Conservation (phyloP, 2,888 invertebrate species). For the Parnassius mnemosyne region DNA sequence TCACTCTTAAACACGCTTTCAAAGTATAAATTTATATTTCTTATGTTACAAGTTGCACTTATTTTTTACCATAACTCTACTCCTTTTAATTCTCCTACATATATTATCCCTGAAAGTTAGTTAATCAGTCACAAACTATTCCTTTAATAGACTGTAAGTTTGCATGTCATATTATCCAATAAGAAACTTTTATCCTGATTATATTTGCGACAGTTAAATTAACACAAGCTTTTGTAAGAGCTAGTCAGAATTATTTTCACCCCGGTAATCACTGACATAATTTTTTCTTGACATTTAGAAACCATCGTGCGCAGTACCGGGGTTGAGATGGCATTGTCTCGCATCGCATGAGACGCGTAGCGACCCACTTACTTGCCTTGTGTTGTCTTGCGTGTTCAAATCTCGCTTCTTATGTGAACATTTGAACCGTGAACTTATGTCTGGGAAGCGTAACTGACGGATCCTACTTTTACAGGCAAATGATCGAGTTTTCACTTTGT, state of each 20-base stretch:
- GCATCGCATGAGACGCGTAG: conserved; percentile 1
- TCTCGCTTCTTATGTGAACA: conserved; percentile 13
- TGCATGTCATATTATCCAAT: neutral
- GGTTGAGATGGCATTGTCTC: conserved; percentile 11
- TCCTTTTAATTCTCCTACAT: too few relatives aligned
- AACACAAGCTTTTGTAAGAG: too few relatives aligned
- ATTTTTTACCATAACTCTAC: too few relatives aligned
- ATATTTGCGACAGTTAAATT: too few relatives aligned
- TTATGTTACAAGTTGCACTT: too few relatives aligned
- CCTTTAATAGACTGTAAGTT: too few relatives aligned
- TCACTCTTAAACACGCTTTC: too few relatives aligned
- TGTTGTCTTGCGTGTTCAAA: conserved; percentile 3
- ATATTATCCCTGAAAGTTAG: too few relatives aligned
- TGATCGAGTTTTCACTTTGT: conserved; percentile 5
- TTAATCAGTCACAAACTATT: too few relatives aligned
- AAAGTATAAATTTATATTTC: too few relatives aligned
- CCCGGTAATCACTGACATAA: neutral
- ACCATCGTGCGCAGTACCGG: neutral
- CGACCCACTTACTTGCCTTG: neutral
- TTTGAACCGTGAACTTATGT: conserved; percentile 21
- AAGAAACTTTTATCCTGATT: neutral
- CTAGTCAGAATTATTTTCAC: neutral
- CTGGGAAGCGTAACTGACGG: neutral
- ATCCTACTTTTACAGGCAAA: conserved; percentile 5
- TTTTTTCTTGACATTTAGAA: conserved; percentile 8